Evolutionary conservation across 2,113 vertebrate genomes (phyloP), one percentile per base, ranked within the genome.

Genomic region (Fulmarus glacialis): DNA sequence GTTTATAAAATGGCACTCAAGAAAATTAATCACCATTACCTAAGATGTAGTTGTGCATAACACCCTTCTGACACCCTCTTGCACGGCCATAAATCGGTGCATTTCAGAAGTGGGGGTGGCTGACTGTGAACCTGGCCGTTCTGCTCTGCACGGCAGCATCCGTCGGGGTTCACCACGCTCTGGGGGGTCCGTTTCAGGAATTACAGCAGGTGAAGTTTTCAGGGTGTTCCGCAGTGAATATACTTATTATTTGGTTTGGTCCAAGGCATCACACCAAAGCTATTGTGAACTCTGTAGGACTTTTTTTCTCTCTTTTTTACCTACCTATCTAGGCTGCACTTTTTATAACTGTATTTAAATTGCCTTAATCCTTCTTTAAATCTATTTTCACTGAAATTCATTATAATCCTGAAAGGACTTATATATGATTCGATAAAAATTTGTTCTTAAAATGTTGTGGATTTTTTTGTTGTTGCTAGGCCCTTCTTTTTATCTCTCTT

Each of bases 161-260:
- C 3, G 0, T 3, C 0, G 1, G 70, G 36, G 12, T 27, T 90
- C 71, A 40, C 24, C 42, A 26, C 12, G 5, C 12, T 40, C 5
- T 2, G 43, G 22, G 75, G 29, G 10, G 11, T 59, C 70, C 2
- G 0, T 62, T 78, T 64, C 50, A 56, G 75, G 62, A 83, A 52
- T 75, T 30, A 23, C 43, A 30, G 40, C 32, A 55, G 12, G 6
- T 62, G 18, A 77, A 34, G 18, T 0, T 34, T 88, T 92, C 21
- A 40, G 62, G 6, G 8, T 83, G 21, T 12, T 90, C 14, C 23
- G 64, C 48, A 36, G 14, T 70, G 36, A 95, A 83, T 40, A 38
- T 9, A 59, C 3, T 14, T 52, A 3, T 9, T 48, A 42, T 36
- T 67, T 64, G 6, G 5, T 59, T 91, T 70, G 11, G 34, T 24